Conservation (phyloP, 2,888 invertebrate genomes). For the Chrysotoxum bicinctum region DNA sequence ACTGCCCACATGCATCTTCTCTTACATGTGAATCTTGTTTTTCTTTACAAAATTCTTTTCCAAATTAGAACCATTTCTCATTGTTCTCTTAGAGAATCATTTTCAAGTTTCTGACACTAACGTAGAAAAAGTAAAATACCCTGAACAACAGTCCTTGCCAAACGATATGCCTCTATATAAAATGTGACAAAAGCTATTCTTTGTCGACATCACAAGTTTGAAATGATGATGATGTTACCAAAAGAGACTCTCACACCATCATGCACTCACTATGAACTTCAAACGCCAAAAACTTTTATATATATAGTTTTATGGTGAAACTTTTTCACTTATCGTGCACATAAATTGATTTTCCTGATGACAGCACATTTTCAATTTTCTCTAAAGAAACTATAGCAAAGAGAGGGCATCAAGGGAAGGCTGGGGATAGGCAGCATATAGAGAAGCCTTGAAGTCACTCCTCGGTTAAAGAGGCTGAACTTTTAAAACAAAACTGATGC, state of each 20-base stretch:
- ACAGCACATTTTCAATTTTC: slow-evolving; percentile 72
- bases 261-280: slow-evolving; percentile 58
- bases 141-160: background rate
- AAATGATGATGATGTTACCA: slow-evolving; percentile 40
- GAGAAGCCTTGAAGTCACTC: slow-evolving; percentile 8
- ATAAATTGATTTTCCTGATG: slow-evolving; percentile 75
- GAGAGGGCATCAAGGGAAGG: background rate
- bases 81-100: background rate
- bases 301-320: slow-evolving; percentile 75
- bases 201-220: slow-evolving; percentile 52
- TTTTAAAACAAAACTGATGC: slow-evolving; percentile 69
- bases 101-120: background rate
- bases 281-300: slow-evolving; percentile 67
- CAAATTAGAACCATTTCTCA: background rate
- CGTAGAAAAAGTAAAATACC: background rate
- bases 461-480: slow-evolving; percentile 70
- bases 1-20: no score
- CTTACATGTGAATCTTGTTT: no score
- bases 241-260: slow-evolving; percentile 37
- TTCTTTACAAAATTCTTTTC: background rate
- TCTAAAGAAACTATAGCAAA: slow-evolving; percentile 1
- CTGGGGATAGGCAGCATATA: background rate
- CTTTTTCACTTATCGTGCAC: slow-evolving; percentile 76
- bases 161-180: background rate
- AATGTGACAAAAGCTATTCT: slow-evolving; percentile 41